Evolutionary conservation across 2,888 invertebrate species (phyloP), one percentile per base, ranked within the genome.

Genomic region (Drosophila peninsularis): DNA sequence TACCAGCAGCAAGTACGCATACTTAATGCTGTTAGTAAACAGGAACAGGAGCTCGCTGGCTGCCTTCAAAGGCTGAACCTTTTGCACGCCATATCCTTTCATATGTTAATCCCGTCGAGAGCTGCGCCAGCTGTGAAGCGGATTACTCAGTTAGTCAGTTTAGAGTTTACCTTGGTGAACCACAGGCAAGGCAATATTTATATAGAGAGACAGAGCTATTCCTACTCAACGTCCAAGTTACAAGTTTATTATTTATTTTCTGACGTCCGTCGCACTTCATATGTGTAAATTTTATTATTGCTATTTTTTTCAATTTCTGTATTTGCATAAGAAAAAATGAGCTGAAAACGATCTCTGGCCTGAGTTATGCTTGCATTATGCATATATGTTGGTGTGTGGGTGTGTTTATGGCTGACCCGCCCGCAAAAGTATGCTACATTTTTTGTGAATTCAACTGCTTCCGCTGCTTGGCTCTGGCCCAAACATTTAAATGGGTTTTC

Each of bases 401-500:
- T 49, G 60, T 37, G 24, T 76, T 67, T 70, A 47, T 34, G 47
- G 30, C 44, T 52, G 21, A 50, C 53, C 53, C 30, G 65, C 57
- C 66, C 65, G 24, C 52, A 36, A 79, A 73, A 63, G 70, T 37
- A 62, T 58, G 65, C 83, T 62, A 86, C 64, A 72, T 24, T 75
- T 62, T 69, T 60, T 5, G 24, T 4, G 24, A 36, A 17, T 56
- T 45, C 24, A 47, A 55, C 47, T 39, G 21, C 34, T 39, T 3
- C 14, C 44, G 30, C 42, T 54, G 45, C 17, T 69, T 55, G 49
- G 66, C 68, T 66, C 41, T 57, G 53, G 54, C 44, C 47, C 74
- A 55, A 55, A 49, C 75, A 73, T 80, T 88, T 83, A 82, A 84
- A 88, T 88, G 87, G 87, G 39, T 78, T 86, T 89, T 88, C 83